These are phyloP conservation scores for Oxytorus armatus DNA, from an alignment of 2,888 invertebrate species.

Conservation along the genomic window DNA sequence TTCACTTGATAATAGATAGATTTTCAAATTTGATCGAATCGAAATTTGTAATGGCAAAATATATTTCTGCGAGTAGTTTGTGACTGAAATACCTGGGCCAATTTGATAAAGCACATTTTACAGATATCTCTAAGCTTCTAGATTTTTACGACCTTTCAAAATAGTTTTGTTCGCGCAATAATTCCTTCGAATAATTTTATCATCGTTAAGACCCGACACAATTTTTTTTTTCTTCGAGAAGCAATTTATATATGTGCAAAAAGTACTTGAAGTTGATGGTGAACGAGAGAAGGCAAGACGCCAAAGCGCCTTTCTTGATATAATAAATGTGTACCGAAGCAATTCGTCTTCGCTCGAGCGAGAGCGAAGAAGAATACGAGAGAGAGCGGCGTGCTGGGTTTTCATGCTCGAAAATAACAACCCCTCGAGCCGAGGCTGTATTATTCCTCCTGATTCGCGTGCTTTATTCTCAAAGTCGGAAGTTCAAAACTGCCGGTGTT, in stretches of 20 bases:
- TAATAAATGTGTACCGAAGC: slow-evolving; percentile 47
- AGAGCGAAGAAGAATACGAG: slow-evolving; percentile 41
- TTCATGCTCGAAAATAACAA: slow-evolving; percentile 40
- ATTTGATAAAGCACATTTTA: no score
- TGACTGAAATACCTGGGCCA: no score
- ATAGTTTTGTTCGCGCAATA: not conserved
- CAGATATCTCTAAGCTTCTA: no score
- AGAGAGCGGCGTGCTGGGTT: not conserved
- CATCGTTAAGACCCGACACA: not conserved
- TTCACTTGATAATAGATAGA: no score
- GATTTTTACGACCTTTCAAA: no score
- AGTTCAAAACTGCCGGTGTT: slow-evolving; percentile 9
- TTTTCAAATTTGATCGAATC: no score
- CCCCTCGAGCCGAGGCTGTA: slow-evolving; percentile 16
- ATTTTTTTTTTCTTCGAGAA: not conserved
- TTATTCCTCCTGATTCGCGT: slow-evolving; percentile 27
- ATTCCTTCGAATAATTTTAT: not conserved
- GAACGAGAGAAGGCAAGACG: not conserved
- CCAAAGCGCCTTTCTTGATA: slow-evolving; percentile 35
- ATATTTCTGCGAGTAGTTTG: no score
- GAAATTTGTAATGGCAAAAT: no score
- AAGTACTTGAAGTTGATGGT: slow-evolving; percentile 24
- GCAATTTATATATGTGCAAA: not conserved
- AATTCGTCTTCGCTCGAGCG: slow-evolving; percentile 39
- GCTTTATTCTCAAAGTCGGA: slow-evolving; percentile 41